These are phyloP conservation scores for Branchipolynoe longqiensis DNA, from an alignment of 2,888 invertebrate genomes.

Conservation along the genomic window DNA sequence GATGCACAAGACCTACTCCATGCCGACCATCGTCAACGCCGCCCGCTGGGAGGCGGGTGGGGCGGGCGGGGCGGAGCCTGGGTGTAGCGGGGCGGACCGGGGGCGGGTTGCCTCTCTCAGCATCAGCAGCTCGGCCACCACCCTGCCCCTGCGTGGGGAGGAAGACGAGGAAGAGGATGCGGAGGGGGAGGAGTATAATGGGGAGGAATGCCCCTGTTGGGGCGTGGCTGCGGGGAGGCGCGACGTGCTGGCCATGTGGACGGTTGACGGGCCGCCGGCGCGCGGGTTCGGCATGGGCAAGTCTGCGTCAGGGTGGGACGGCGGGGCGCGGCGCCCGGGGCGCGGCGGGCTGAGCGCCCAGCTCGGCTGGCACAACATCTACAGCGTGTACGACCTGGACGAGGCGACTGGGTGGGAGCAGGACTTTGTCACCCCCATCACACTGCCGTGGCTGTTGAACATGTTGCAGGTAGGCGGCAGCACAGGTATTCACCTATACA, in stretches of 20 bases:
- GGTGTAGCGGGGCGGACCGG: too few species aligned
- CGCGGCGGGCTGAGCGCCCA: neutral
- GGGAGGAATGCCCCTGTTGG: neutral
- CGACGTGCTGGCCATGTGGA: conserved; percentile 17
- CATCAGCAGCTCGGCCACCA: neutral
- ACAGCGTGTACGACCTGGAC: conserved; percentile 33
- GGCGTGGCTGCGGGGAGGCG: neutral
- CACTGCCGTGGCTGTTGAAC: conserved; percentile 14
- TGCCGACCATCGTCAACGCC: conserved; percentile 39
- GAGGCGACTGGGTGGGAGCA: conserved; percentile 16
- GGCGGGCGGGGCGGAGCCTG: neutral
- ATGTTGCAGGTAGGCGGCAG: too few species aligned
- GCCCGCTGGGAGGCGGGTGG: neutral
- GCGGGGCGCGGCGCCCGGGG: neutral
- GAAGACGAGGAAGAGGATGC: neutral
- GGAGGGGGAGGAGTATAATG: neutral
- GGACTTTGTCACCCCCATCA: conserved; percentile 43
- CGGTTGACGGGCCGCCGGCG: conserved; percentile 25
- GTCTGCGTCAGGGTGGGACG: conserved; percentile 1
- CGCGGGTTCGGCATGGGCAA: conserved; percentile 39
- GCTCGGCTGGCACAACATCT: conserved; percentile 53
- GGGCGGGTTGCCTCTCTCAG: neutral
- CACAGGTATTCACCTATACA: too few species aligned
- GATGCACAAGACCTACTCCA: conserved; percentile 14
- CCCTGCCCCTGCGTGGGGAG: neutral